These are phyloP conservation scores for Eupithecia vulgata DNA, from an alignment of 2,888 invertebrate genomes.

Conservation along the genomic window DNA sequence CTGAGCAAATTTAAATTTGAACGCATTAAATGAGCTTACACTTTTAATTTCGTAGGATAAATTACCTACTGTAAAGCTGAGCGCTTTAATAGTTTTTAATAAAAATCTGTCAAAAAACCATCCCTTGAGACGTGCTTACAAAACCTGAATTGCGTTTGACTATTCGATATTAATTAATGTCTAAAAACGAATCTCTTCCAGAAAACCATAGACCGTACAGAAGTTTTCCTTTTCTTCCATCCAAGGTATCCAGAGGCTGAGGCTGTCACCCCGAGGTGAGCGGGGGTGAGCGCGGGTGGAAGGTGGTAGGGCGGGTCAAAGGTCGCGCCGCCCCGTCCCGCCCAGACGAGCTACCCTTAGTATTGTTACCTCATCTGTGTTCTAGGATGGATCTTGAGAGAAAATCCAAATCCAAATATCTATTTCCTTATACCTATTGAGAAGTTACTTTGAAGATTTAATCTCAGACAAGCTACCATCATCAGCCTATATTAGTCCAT, in stretches of 20 bases:
- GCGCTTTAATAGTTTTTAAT: no score
- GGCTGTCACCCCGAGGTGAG: conserved; percentile 62
- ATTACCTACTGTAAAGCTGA: no score
- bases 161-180: neutral
- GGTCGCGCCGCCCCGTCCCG: conserved; percentile 72
- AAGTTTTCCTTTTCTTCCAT: conserved; percentile 10
- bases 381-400: neutral
- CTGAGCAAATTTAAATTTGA: no score
- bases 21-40: no score
- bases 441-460: no score
- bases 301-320: conserved; percentile 71
- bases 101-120: no score
- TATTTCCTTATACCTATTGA: neutral
- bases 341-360: conserved; percentile 45
- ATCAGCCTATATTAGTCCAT: no score
- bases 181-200: neutral
- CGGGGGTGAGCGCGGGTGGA: conserved; percentile 60
- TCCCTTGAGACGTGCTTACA: no score
- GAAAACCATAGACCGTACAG: neutral
- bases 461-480: no score
- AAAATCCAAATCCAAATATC: neutral
- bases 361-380: conserved; percentile 1
- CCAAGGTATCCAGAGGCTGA: conserved; percentile 35
- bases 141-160: no score
- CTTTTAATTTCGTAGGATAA: no score